phyloP scores from a whole-genome alignment of 2,797 vertebrate species.

The Alfaro cultratus region DNA sequence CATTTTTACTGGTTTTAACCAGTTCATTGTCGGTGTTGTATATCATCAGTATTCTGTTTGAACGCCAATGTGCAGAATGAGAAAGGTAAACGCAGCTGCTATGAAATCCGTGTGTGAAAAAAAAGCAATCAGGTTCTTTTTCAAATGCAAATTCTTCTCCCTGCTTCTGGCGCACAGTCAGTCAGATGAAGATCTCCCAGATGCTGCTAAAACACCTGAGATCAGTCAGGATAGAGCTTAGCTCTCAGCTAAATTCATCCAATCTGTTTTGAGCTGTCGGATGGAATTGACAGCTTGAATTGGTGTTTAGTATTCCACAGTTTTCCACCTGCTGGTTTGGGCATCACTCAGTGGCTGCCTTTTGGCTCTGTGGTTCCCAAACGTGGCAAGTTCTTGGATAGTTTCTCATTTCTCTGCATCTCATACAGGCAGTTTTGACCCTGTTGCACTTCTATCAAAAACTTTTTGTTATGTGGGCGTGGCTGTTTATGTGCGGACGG shows the following conservation, averaged over 20 bases:
- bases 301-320: conserved; percentile 23
- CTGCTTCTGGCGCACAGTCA: neutral
- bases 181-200: conserved; percentile 23
- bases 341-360: neutral
- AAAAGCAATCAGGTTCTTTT: conserved; percentile 18
- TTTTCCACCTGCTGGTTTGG: conserved; percentile 25
- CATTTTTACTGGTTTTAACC: neutral
- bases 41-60: conserved; percentile 19
- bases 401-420: neutral
- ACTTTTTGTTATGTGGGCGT: neutral
- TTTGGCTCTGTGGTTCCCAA: neutral
- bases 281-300: conserved; percentile 21
- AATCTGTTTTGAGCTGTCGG: conserved; percentile 30
- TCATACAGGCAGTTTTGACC: neutral
- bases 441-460: neutral
- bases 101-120: conserved; percentile 30
- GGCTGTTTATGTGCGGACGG: neutral
- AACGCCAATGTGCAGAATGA: conserved; percentile 11
- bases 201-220: conserved; percentile 36
- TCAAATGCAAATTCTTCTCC: conserved; percentile 22
- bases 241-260: conserved; percentile 39
- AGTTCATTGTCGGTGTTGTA: conserved; percentile 5
- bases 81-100: conserved; percentile 8
- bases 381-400: neutral
- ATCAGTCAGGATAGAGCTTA: conserved; percentile 33